These are phyloP conservation scores for Papilio gigon DNA, from an alignment of 2,888 invertebrate genomes.

Conservation along the genomic window DNA sequence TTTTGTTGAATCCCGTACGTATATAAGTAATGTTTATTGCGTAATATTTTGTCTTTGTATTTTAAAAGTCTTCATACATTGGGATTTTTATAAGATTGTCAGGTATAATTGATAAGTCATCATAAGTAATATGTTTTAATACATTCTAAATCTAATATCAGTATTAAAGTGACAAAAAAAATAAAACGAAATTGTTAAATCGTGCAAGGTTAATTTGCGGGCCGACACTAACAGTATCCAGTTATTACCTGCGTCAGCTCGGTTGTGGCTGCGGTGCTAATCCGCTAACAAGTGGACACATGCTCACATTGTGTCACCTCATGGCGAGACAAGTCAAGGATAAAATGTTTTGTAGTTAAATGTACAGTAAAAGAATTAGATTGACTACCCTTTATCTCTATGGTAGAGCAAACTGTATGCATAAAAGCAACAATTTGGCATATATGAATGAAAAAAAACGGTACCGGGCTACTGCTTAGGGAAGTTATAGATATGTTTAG, in stretches of 20 bases:
- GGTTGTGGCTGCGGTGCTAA: slow-evolving; percentile 24
- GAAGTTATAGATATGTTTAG: background rate
- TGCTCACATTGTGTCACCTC: slow-evolving; percentile 19
- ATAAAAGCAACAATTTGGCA: background rate
- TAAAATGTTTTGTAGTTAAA: background rate
- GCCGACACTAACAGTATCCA: slow-evolving; percentile 57
- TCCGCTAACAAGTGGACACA: slow-evolving; percentile 18
- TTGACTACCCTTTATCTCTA: background rate
- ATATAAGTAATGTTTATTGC: background rate
- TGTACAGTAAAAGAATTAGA: background rate
- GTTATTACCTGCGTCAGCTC: slow-evolving; percentile 49
- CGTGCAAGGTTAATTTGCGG: slow-evolving; percentile 61
- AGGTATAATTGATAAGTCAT: background rate
- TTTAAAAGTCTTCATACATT: no score
- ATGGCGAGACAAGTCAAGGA: slow-evolving; percentile 5
- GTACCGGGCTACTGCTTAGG: no score
- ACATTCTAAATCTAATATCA: background rate
- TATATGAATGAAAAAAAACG: no score
- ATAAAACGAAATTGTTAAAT: slow-evolving; percentile 48
- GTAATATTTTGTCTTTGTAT: no score
- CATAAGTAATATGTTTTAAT: background rate
- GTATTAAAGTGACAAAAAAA: background rate
- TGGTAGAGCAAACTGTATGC: background rate
- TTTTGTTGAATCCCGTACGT: background rate
- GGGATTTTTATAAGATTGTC: background rate